A percentile compares a stretch with the other conserved stretches of the same genome.
Evolutionary conservation across 2,888 invertebrate species (phyloP).

Genomic region (Parelbella ahira): DNA sequence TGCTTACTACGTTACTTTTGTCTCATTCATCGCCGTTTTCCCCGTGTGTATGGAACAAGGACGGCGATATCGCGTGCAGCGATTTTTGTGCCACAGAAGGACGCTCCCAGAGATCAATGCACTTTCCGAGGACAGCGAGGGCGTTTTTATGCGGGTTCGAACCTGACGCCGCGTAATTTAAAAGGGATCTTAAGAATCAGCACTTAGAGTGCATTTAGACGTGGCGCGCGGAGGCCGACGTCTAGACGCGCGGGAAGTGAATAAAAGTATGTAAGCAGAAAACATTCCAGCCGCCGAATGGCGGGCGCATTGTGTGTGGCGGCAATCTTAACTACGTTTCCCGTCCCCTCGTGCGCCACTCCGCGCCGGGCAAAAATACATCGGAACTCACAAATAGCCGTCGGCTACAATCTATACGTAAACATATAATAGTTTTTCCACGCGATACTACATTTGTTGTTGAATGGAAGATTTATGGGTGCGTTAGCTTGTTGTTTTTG

Average conservation of each 20-base stretch:
- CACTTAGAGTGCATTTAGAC: conserved; percentile 54
- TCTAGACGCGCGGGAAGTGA: conserved; percentile 73
- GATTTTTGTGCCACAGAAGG: conserved; percentile 77
- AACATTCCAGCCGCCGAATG: conserved; percentile 52
- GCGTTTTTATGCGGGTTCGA: conserved; percentile 69
- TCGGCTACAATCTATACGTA: no score
- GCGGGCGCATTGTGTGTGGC: conserved; percentile 40
- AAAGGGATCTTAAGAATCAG: conserved; percentile 54
- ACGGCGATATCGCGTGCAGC: conserved; percentile 67
- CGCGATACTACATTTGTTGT: conserved; percentile 28
- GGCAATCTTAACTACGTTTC: conserved; percentile 28
- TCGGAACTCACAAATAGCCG: conserved; percentile 27
- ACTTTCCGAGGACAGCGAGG: conserved; percentile 76
- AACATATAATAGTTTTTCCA: background rate
- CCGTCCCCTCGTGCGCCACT: conserved; percentile 12
- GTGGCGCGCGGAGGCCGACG: conserved; percentile 32
- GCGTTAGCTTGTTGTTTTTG: conserved; percentile 3
- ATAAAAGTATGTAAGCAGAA: conserved; percentile 58
- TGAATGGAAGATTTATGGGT: conserved; percentile 33
- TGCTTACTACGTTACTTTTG: conserved; percentile 66
- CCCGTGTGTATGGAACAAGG: conserved; percentile 49
- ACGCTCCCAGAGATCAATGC: conserved; percentile 77
- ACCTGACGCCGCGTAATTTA: conserved; percentile 43
- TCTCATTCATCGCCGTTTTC: conserved; percentile 58
- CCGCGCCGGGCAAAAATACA: conserved; percentile 7